Conservation (phyloP, 1,140 invertebrate species). For the Panonychus citri region DNA sequence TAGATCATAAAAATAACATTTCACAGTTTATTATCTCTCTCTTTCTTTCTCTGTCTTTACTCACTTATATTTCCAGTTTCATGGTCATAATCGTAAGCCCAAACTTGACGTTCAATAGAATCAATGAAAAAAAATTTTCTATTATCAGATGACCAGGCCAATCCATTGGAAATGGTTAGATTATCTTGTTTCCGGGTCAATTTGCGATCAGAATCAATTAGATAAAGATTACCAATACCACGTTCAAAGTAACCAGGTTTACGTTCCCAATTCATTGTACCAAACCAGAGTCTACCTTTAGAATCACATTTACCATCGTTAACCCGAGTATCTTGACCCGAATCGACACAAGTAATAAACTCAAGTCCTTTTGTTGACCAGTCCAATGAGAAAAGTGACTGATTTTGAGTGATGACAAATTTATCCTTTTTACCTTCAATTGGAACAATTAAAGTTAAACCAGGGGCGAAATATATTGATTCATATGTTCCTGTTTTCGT, state of each 20-base stretch:
- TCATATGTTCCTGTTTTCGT: slow-evolving; percentile 21
- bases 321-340: slow-evolving; percentile 9
- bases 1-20: too few species aligned
- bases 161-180: slow-evolving; percentile 46
- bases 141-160: slow-evolving; percentile 46
- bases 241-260: slow-evolving; percentile 14
- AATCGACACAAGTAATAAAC: slow-evolving; percentile 34
- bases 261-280: slow-evolving; percentile 24
- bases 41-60: slow-evolving; percentile 38
- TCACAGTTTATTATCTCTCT: too few species aligned
- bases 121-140: slow-evolving; percentile 31
- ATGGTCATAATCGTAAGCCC: slow-evolving; percentile 46
- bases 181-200: slow-evolving; percentile 13
- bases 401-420: slow-evolving; percentile 39
- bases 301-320: slow-evolving; percentile 45
- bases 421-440: slow-evolving; percentile 31
- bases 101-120: slow-evolving; percentile 21
- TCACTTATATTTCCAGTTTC: slow-evolving; percentile 25
- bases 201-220: slow-evolving; percentile 1
- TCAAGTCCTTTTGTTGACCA: slow-evolving; percentile 31
- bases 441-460: slow-evolving; percentile 34
- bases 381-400: slow-evolving; percentile 33
- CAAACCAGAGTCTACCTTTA: slow-evolving; percentile 46
- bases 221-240: slow-evolving; percentile 13
- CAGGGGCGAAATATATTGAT: slow-evolving; percentile 15